Percentiles rank a stretch among this genome's conserved stretches.
Conservation (phyloP, 2,888 invertebrate species). For the Phaonia tiefii region DNA sequence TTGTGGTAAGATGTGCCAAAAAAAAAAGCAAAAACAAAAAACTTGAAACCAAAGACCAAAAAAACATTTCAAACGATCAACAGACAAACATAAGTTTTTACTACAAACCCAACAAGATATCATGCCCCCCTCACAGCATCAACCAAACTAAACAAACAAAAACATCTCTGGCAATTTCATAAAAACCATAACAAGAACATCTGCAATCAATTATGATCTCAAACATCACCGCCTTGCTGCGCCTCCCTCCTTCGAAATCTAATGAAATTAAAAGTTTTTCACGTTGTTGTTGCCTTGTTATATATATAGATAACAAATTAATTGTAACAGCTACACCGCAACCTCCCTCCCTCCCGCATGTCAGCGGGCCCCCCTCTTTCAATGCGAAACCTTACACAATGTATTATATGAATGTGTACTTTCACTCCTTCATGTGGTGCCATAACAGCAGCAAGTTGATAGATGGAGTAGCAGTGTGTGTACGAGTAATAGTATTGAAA, state of each 20-base stretch:
- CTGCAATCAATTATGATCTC: slow-evolving; percentile 42
- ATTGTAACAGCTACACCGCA: slow-evolving; percentile 32
- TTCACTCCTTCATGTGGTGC: slow-evolving; percentile 12
- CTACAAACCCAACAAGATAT: neutral
- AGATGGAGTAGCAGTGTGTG: neutral
- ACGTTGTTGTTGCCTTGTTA: slow-evolving; percentile 24
- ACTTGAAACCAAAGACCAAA: too few species aligned
- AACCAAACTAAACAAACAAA: neutral
- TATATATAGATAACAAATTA: slow-evolving; percentile 35
- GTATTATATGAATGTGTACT: slow-evolving; percentile 38
- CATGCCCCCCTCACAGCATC: neutral
- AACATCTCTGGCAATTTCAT: slow-evolving; percentile 16
- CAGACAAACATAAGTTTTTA: neutral
- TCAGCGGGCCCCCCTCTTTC: too few species aligned
- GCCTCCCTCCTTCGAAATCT: neutral
- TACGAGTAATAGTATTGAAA: slow-evolving; percentile 10
- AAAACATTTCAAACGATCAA: neutral
- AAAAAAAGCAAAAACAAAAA: neutral
- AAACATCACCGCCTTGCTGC: neutral
- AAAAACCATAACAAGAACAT: slow-evolving; percentile 43
- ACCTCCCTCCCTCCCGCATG: neutral
- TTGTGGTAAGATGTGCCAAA: slow-evolving; percentile 77
- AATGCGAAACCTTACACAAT: slow-evolving; percentile 7
- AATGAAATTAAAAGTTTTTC: slow-evolving; percentile 39
- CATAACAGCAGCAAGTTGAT: neutral